These are phyloP conservation scores for Scrobipalpa atriplicella DNA, from an alignment of 2,888 invertebrate genomes.

Conservation along the genomic window DNA sequence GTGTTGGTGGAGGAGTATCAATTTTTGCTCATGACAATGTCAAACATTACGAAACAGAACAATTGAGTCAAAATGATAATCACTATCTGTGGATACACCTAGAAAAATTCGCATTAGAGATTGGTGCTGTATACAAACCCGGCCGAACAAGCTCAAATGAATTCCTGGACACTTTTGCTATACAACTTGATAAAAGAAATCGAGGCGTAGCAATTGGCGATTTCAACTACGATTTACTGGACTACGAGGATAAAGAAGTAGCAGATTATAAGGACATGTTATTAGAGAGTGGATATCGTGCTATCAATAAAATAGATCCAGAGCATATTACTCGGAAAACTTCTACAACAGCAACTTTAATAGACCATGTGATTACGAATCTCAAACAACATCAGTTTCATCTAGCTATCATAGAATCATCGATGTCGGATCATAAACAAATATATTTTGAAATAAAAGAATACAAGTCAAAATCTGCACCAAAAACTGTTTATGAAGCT, in stretches of 20 bases:
- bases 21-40: constrained; percentile 33
- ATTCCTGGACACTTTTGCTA: constrained; percentile 28
- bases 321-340: constrained; percentile 26
- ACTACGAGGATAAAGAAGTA: background rate
- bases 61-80: constrained; percentile 28
- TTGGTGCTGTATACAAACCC: constrained; percentile 34
- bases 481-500: background rate
- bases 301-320: constrained; percentile 24
- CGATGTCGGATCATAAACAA: constrained; percentile 26
- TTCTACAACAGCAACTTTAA: background rate
- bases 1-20: constrained; percentile 33
- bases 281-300: constrained; percentile 30
- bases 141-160: constrained; percentile 27
- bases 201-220: constrained; percentile 32
- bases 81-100: constrained; percentile 36
- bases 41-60: constrained; percentile 22
- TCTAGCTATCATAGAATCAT: background rate
- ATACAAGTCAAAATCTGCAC: background rate
- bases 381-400: background rate
- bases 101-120: constrained; percentile 17
- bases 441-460: constrained; percentile 12
- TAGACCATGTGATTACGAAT: constrained; percentile 3
- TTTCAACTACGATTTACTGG: constrained; percentile 29
- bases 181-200: constrained; percentile 28
- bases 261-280: constrained; percentile 30